Conservation (phyloP, 2,888 invertebrate species). For the Parnassius orleans region DNA sequence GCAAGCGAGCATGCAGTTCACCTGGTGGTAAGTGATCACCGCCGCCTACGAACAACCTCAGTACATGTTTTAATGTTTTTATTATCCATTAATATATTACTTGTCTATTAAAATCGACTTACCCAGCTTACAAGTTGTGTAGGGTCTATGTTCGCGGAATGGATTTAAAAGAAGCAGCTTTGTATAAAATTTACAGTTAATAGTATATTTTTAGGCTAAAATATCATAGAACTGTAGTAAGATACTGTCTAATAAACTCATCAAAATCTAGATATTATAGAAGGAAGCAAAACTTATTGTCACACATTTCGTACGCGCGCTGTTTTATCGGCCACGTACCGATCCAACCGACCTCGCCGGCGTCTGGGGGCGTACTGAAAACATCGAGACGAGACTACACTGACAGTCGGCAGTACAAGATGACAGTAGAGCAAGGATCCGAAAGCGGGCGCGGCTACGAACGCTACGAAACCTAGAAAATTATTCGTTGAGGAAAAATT, state of each 20-base stretch:
- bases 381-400: slow-evolving; percentile 25
- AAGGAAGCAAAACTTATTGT: slow-evolving; percentile 80
- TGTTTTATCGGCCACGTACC: slow-evolving; percentile 50
- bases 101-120: slow-evolving; percentile 35
- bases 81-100: neutral
- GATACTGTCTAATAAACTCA: slow-evolving; percentile 17
- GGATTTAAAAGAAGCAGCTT: slow-evolving; percentile 16
- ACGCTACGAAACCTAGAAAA: slow-evolving; percentile 53
- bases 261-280: slow-evolving; percentile 52
- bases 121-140: slow-evolving; percentile 40
- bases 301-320: slow-evolving; percentile 73
- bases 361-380: slow-evolving; percentile 66
- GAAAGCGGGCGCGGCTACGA: slow-evolving; percentile 41
- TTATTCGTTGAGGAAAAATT: slow-evolving; percentile 66
- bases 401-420: slow-evolving; percentile 28
- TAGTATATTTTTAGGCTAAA: neutral
- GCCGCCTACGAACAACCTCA: too few relatives aligned
- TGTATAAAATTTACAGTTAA: slow-evolving; percentile 15
- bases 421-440: slow-evolving; percentile 42
- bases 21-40: too few relatives aligned
- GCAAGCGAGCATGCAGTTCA: too few relatives aligned
- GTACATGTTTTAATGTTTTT: too few relatives aligned
- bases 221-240: slow-evolving; percentile 7
- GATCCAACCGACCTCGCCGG: slow-evolving; percentile 55
- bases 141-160: slow-evolving; percentile 40